These are phyloP conservation scores for Silurus aristotelis DNA, from an alignment of 2,797 vertebrate genomes.

Conservation along the genomic window DNA sequence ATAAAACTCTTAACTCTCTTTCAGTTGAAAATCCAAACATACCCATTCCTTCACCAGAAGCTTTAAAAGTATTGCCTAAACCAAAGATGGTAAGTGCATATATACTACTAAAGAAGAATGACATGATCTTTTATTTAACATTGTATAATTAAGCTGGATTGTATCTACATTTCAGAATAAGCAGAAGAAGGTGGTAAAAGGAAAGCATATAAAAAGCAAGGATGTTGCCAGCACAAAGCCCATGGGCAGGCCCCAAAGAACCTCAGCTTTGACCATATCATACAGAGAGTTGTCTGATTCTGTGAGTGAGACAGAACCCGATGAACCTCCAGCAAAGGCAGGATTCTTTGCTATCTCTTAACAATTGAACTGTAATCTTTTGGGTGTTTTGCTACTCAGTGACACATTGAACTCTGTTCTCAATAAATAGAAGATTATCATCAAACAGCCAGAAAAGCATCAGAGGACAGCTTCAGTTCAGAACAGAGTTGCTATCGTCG, in stretches of 20 bases:
- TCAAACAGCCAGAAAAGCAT: not conserved
- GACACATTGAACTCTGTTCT: not conserved
- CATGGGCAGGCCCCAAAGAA: conserved; percentile 69
- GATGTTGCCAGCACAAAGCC: conserved; percentile 24
- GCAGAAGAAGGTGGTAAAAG: conserved; percentile 42
- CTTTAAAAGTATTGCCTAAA: conserved; percentile 53
- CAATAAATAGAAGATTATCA: conserved; percentile 49
- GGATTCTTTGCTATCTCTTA: not conserved
- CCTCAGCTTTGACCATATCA: conserved; percentile 69
- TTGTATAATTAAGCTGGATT: not conserved
- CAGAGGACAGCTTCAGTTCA: conserved; percentile 11
- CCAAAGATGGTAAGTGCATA: conserved; percentile 60
- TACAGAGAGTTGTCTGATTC: conserved; percentile 77
- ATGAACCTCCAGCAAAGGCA: conserved; percentile 62
- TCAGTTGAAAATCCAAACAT: conserved; percentile 61
- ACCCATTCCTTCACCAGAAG: conserved; percentile 53
- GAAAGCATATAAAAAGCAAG: conserved; percentile 43
- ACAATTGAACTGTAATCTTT: not conserved
- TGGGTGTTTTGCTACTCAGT: conserved; percentile 10
- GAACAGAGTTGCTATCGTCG: not conserved
- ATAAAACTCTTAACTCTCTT: conserved; percentile 32
- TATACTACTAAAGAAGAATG: not conserved
- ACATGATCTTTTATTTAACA: conserved; percentile 1
- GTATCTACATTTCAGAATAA: conserved; percentile 45
- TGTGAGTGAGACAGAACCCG: conserved; percentile 69